These are phyloP conservation scores for Virgularia gustaviana DNA, from an alignment of 92 coral and sea anemone species.

Conservation along the genomic window DNA sequence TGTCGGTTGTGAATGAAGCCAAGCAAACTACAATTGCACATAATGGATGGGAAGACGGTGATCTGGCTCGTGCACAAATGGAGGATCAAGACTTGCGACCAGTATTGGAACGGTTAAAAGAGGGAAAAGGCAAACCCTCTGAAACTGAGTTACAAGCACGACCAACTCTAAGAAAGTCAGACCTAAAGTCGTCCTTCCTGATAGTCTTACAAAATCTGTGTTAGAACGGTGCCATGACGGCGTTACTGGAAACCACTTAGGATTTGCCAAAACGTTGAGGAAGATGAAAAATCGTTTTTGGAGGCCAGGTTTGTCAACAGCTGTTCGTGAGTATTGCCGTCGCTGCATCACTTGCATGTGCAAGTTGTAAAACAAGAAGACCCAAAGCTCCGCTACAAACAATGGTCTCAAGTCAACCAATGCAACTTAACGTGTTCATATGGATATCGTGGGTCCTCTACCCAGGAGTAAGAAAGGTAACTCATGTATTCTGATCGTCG, in stretches of 20 bases:
- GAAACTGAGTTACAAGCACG: slow-evolving; percentile 30
- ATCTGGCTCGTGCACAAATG: slow-evolving; percentile 42
- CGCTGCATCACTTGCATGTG: slow-evolving; percentile 32
- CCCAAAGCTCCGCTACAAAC: neutral
- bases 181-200: slow-evolving; percentile 40
- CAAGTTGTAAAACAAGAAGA: slow-evolving; percentile 20
- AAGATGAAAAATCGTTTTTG: slow-evolving; percentile 46
- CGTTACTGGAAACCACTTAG: slow-evolving; percentile 37
- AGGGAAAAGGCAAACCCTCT: slow-evolving; percentile 33
- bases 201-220: slow-evolving; percentile 20
- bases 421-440: slow-evolving; percentile 9
- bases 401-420: neutral
- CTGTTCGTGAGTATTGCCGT: slow-evolving; percentile 5
- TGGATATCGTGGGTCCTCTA: slow-evolving; percentile 30
- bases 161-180: slow-evolving; percentile 25
- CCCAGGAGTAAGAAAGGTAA: slow-evolving; percentile 46
- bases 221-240: slow-evolving; percentile 42
- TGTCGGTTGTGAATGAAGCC: too few relatives aligned
- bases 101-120: slow-evolving; percentile 19
- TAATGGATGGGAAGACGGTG: neutral
- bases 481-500: slow-evolving; percentile 34
- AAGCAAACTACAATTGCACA: too few relatives aligned
- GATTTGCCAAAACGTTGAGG: slow-evolving; percentile 30
- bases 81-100: slow-evolving; percentile 38
- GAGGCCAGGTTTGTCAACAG: slow-evolving; percentile 31